Percentiles rank a stretch among this genome's conserved stretches.
phyloP scores from a whole-genome alignment of 2,888 invertebrate genomes.

The Cerastis rubricosa region DNA sequence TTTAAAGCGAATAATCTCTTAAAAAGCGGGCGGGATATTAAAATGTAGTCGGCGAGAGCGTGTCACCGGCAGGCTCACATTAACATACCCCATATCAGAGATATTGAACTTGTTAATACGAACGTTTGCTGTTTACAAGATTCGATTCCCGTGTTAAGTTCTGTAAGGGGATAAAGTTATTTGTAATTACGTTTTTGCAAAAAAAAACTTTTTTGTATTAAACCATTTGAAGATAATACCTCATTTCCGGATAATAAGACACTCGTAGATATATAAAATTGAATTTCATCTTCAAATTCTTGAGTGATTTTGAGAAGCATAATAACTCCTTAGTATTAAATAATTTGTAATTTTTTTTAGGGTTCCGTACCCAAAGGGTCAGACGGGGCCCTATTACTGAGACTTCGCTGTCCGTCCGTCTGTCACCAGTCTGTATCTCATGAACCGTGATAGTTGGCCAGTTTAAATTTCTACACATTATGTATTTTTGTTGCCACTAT shows the following conservation, averaged over 20 bases:
- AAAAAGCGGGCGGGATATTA: slow-evolving; percentile 63
- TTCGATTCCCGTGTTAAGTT: slow-evolving; percentile 32
- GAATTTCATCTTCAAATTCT: neutral
- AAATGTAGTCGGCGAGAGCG: slow-evolving; percentile 46
- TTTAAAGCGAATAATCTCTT: slow-evolving; percentile 56
- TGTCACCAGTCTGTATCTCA: too few relatives aligned
- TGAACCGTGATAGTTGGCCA: too few relatives aligned
- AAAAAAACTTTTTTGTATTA: neutral
- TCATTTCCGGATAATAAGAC: too few relatives aligned
- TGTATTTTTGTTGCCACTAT: too few relatives aligned
- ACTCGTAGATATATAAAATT: neutral
- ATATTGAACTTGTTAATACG: slow-evolving; percentile 65
- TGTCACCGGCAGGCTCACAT: slow-evolving; percentile 61
- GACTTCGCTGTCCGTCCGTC: too few relatives aligned
- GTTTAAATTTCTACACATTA: too few relatives aligned
- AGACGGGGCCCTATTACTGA: too few relatives aligned
- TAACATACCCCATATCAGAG: slow-evolving; percentile 63
- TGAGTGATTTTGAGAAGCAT: neutral
- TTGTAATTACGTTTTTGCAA: neutral
- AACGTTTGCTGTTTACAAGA: slow-evolving; percentile 55
- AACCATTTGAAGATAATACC: neutral
- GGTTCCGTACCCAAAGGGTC: too few relatives aligned
- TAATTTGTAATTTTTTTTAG: too few relatives aligned
- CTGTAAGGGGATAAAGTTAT: neutral
- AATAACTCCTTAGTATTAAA: too few relatives aligned